phyloP scores from a whole-genome alignment of 2,113 vertebrate species.

The Vanacampus margaritifer region DNA sequence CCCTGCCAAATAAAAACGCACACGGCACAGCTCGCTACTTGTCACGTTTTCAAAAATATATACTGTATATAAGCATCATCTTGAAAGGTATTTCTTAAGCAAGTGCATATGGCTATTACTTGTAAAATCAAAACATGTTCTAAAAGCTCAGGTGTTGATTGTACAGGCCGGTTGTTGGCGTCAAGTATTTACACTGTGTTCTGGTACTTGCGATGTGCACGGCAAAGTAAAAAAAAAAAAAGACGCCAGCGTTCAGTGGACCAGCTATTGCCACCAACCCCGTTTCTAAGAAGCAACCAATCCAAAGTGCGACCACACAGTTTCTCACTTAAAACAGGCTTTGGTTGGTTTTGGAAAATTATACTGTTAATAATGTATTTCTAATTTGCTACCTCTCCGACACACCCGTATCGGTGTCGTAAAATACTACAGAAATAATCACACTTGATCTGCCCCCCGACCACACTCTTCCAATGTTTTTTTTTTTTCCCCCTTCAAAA shows the following conservation, averaged over 20 bases:
- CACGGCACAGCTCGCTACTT: conserved; percentile 57
- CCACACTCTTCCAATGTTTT: conserved; percentile 41
- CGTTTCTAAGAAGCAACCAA: conserved; percentile 44
- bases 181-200: conserved; percentile 58
- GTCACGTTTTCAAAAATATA: conserved; percentile 64
- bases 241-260: conserved; percentile 21
- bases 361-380: conserved; percentile 56
- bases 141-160: conserved; percentile 72
- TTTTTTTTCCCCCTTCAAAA: conserved; percentile 24
- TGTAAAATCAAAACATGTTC: conserved; percentile 63
- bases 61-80: conserved; percentile 66
- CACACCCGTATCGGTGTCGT: conserved; percentile 45
- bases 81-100: conserved; percentile 64
- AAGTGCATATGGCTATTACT: conserved; percentile 74
- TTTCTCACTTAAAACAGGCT: conserved; percentile 56
- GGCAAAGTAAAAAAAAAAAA: conserved; percentile 57
- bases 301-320: conserved; percentile 59
- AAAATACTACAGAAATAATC: conserved; percentile 48
- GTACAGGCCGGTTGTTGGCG: conserved; percentile 62
- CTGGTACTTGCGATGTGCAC: conserved; percentile 53
- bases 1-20: conserved; percentile 47
- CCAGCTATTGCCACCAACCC: conserved; percentile 61
- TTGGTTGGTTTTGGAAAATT: conserved; percentile 65
- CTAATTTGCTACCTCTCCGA: conserved; percentile 57
- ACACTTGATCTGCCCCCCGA: conserved; percentile 34